Evolutionary conservation across 2,113 vertebrate species (phyloP), one percentile per base, ranked within the genome.

Genomic region (Argyrosomus japonicus): DNA sequence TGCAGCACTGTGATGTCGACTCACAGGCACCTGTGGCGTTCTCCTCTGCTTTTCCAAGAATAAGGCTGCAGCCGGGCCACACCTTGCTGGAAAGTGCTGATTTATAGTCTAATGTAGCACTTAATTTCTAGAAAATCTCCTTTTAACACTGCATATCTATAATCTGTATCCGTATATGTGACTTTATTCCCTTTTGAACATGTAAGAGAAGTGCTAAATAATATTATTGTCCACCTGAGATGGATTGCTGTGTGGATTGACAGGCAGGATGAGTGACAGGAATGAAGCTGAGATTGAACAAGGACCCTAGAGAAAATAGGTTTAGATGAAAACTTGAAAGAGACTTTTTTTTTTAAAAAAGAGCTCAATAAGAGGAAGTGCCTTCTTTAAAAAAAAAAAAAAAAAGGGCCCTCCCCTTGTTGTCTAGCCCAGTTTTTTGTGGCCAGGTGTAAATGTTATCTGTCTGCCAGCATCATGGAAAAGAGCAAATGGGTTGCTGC

Each of bases 391-490:
- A 47, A 68, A 53, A 29, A 27, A 27, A 32, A 36, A 36, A 36
- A 29, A 36, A 65, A 43, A 43, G 5, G 12, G 6, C 51, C 45
- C 68, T 78, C 45, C 57, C 23, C 27, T 84, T 76, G 54, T 75
- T 68, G 17, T 58, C 57, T 53, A 74, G 75, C 47, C 67, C 68
- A 23, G 19, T 76, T 81, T 89, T 83, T 80, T 43, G 50, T 63
- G 81, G 69, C 48, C 90, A 89, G 86, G 89, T 90, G 83, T 92
- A 87, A 92, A 88, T 93, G 93, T 91, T 91, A 92, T 92, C 90
- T 89, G 78, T 79, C 78, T 68, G 61, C 77, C 57, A 63, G 77
- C 90, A 90, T 92, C 91, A 92, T 81, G 83, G 88, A 90, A 93
- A 94, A 88, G 82, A 85, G 68, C 86, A 89, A 91, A 92, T 77